A percentile compares a stretch with the other conserved stretches of the same genome.
These are phyloP conservation scores for Pogonus chalceus DNA, from an alignment of 1,140 invertebrate genomes.

Conservation along the genomic window DNA sequence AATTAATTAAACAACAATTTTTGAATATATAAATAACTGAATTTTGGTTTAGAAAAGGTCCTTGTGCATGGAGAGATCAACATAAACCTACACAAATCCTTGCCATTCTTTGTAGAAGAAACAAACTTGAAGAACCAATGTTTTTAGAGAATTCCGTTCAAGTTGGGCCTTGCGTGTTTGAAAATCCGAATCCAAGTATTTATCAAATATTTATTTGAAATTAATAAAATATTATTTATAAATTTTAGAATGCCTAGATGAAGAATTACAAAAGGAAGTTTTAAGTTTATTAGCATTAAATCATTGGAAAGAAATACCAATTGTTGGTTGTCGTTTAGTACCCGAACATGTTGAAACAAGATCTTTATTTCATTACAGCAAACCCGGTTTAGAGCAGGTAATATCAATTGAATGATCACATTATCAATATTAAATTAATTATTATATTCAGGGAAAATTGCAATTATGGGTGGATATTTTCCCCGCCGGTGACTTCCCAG, in stretches of 20 bases:
- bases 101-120: constrained; percentile 55
- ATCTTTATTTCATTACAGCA: constrained; percentile 61
- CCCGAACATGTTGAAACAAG: constrained; percentile 85
- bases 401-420: not conserved
- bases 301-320: constrained; percentile 59
- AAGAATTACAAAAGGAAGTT: constrained; percentile 39
- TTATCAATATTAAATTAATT: not conserved
- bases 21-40: constrained; percentile 11
- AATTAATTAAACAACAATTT: constrained; percentile 4
- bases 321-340: constrained; percentile 66
- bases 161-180: constrained; percentile 35
- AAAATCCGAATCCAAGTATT: not conserved
- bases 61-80: constrained; percentile 69
- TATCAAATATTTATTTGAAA: not conserved
- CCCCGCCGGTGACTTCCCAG: constrained; percentile 49
- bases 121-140: constrained; percentile 44
- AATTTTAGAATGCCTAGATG: not conserved
- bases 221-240: not conserved
- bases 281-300: constrained; percentile 59
- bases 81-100: constrained; percentile 65
- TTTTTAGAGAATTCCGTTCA: constrained; percentile 38
- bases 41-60: constrained; percentile 47
- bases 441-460: constrained; percentile 58
- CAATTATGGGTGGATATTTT: constrained; percentile 90
- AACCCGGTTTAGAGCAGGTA: constrained; percentile 75